A percentile compares a stretch with the other conserved stretches of the same genome.
Evolutionary conservation across 2,113 vertebrate genomes (phyloP).

Genomic region (Raja brachyura): DNA sequence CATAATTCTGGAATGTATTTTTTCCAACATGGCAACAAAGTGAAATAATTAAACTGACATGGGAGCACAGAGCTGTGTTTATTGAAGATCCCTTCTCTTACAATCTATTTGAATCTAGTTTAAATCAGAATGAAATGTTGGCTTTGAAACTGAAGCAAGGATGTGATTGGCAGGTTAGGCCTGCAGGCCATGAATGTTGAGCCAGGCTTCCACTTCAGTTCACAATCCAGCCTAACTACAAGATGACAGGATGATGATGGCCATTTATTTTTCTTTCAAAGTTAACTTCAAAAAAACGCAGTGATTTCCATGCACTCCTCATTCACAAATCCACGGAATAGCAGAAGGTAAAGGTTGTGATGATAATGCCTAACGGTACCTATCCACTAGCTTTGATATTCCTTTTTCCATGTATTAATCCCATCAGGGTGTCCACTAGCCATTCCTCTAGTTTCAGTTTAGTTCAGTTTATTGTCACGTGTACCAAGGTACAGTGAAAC

Average conservation of each 20-base stretch:
- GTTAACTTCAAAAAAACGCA: background rate
- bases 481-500: no score
- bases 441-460: no score
- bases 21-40: slow-evolving; percentile 2
- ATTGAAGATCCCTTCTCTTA: slow-evolving; percentile 12
- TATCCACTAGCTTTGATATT: background rate
- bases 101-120: background rate
- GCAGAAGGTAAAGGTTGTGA: background rate
- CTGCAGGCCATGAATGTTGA: background rate
- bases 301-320: background rate
- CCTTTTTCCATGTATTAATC: background rate
- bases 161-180: background rate
- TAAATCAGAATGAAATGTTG: slow-evolving; percentile 17
- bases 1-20: background rate
- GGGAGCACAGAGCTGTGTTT: slow-evolving; percentile 1
- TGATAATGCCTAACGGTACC: background rate
- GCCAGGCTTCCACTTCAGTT: background rate
- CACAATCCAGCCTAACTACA: background rate
- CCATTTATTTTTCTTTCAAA: background rate
- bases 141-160: background rate
- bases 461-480: no score
- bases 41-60: slow-evolving; percentile 26
- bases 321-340: background rate
- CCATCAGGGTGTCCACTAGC: no score
- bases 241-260: background rate